Conservation (phyloP, 1,140 invertebrate genomes). For the Eubasilissa regina region DNA sequence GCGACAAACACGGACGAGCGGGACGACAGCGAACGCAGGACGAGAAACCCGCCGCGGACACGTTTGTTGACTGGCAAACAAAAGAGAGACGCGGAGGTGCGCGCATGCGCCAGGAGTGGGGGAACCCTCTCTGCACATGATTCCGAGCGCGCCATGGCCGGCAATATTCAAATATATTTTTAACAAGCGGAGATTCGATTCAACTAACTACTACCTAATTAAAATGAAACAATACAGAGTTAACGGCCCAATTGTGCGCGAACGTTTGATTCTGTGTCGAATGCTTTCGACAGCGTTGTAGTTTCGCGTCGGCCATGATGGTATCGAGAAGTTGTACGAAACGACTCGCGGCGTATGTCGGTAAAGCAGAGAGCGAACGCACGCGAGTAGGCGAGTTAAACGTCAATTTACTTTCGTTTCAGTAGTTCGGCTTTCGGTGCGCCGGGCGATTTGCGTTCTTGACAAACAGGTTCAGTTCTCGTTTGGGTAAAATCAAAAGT, state of each 20-base stretch:
- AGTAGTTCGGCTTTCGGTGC: not conserved
- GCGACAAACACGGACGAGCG: not conserved
- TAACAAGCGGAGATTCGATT: not conserved
- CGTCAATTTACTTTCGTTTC: conserved; percentile 46
- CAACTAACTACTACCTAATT: not conserved
- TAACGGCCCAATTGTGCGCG: not conserved
- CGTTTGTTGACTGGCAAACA: conserved; percentile 48
- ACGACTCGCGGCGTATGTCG: not conserved
- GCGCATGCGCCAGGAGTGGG: conserved; percentile 35
- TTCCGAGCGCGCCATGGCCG: conserved; percentile 33
- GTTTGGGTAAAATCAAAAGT: conserved; percentile 43
- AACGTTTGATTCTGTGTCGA: not conserved
- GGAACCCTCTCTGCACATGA: conserved; percentile 14
- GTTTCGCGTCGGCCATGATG: conserved; percentile 2
- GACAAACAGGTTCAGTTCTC: conserved; percentile 35
- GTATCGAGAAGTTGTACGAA: conserved; percentile 6
- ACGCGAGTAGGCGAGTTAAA: conserved; percentile 18
- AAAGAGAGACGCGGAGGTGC: conserved; percentile 39
- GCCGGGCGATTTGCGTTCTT: conserved; percentile 24
- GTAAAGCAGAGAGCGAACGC: conserved; percentile 17
- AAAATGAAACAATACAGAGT: conserved; percentile 5
- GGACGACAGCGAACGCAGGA: conserved; percentile 30
- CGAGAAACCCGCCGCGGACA: conserved; percentile 19
- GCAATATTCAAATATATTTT: conserved; percentile 13
- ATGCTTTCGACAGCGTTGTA: not conserved